These are phyloP conservation scores for Timandra comae DNA, from an alignment of 2,888 invertebrate species.

Conservation along the genomic window DNA sequence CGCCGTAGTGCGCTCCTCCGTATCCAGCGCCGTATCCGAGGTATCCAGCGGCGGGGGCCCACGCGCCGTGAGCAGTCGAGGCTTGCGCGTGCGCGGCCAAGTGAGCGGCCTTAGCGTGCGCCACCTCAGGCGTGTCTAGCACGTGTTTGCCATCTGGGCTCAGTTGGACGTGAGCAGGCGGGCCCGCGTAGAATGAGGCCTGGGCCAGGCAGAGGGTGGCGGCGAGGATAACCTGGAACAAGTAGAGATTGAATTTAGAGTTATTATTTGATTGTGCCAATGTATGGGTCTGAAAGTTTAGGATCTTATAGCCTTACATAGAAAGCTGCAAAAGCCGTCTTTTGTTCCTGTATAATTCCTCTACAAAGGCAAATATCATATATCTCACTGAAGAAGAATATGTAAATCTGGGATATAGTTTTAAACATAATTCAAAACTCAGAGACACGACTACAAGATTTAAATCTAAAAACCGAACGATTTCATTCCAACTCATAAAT, in stretches of 20 bases:
- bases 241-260: slow-evolving; percentile 2
- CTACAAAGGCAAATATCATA: no score
- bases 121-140: slow-evolving; percentile 74
- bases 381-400: no score
- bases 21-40: slow-evolving; percentile 39
- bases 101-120: slow-evolving; percentile 69
- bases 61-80: slow-evolving; percentile 63
- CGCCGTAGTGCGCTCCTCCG: slow-evolving; percentile 55
- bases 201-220: slow-evolving; percentile 70
- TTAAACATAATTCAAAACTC: no score
- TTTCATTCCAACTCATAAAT: no score
- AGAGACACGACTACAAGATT: no score
- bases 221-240: slow-evolving; percentile 63
- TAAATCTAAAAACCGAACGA: no score
- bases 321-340: no score
- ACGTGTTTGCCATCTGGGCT: slow-evolving; percentile 72
- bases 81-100: slow-evolving; percentile 68
- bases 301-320: no score
- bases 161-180: slow-evolving; percentile 64
- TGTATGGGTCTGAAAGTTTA: no score
- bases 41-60: slow-evolving; percentile 59
- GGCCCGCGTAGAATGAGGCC: slow-evolving; percentile 72
- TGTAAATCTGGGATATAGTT: no score
- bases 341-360: no score
- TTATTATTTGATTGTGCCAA: no score